These are phyloP conservation scores for Neotragus pygmaeus DNA, from an alignment of 2,113 vertebrate genomes.

Conservation along the genomic window DNA sequence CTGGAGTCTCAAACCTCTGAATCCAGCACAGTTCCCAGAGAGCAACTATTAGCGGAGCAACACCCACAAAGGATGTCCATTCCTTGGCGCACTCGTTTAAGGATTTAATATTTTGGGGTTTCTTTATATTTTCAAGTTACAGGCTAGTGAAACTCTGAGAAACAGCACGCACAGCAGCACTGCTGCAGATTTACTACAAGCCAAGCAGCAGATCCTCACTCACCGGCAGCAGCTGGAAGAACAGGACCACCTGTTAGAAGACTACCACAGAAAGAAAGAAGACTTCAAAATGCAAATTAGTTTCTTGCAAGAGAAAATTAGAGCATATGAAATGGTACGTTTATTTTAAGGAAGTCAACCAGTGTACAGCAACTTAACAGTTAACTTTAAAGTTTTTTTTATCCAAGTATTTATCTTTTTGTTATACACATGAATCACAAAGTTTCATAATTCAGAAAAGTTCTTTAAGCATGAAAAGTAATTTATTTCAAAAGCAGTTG, in stretches of 20 bases:
- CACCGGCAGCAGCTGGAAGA: slow-evolving; percentile 92
- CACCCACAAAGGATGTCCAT: neutral
- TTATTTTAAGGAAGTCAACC: neutral
- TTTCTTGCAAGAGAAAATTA: slow-evolving; percentile 83
- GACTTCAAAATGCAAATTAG: slow-evolving; percentile 81
- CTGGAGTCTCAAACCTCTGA: neutral
- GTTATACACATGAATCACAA: neutral
- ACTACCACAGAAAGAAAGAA: slow-evolving; percentile 82
- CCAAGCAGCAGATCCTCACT: slow-evolving; percentile 89
- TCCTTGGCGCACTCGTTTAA: neutral
- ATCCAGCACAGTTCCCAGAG: neutral
- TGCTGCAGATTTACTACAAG: slow-evolving; percentile 92
- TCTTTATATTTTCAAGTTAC: slow-evolving; percentile 84
- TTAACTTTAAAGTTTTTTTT: neutral
- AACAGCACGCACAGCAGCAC: slow-evolving; percentile 93
- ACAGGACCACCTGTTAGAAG: slow-evolving; percentile 80
- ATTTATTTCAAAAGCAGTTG: slow-evolving; percentile 37
- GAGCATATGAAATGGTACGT: slow-evolving; percentile 83
- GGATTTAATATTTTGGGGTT: neutral
- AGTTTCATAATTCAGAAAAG: slow-evolving; percentile 30
- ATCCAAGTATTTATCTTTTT: neutral
- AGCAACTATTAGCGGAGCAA: neutral
- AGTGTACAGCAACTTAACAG: slow-evolving; percentile 28
- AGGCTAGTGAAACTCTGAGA: slow-evolving; percentile 93
- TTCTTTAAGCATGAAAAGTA: neutral